phyloP scores from a whole-genome alignment of 2,888 invertebrate species.

The Quadriops clusia region DNA sequence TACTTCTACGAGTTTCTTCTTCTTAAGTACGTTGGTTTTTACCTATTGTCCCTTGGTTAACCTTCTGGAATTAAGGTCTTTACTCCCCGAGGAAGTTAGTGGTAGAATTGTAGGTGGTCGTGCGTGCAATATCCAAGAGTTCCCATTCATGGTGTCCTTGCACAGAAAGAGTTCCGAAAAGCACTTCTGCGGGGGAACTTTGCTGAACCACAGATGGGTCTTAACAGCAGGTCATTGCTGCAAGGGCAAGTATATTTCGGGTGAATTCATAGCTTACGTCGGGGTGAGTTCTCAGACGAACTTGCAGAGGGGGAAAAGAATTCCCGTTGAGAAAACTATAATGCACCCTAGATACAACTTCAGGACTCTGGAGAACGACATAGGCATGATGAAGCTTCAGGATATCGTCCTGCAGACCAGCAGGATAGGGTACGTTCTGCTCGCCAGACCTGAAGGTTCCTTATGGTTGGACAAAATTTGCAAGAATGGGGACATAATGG shows the following conservation, averaged over 20 bases:
- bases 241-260: background rate
- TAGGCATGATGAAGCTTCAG: constrained; percentile 3
- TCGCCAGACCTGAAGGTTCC: no score
- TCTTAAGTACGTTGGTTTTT: no score
- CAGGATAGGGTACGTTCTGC: no score
- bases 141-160: constrained; percentile 2
- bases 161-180: background rate
- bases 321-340: background rate
- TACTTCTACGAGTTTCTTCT: no score
- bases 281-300: no score
- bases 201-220: constrained; percentile 3
- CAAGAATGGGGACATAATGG: no score
- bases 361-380: background rate
- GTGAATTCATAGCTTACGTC: background rate
- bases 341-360: background rate
- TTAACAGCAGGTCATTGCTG: constrained; percentile 6
- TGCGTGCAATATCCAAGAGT: constrained; percentile 3
- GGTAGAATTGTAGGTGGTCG: constrained; percentile 1
- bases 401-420: no score
- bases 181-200: constrained; percentile 2
- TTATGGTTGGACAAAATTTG: no score
- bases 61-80: no score
- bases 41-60: no score
- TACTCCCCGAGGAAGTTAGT: no score
- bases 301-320: background rate